phyloP scores from a whole-genome alignment of 2,113 vertebrate genomes.

The Halichoeres trimaculatus region DNA sequence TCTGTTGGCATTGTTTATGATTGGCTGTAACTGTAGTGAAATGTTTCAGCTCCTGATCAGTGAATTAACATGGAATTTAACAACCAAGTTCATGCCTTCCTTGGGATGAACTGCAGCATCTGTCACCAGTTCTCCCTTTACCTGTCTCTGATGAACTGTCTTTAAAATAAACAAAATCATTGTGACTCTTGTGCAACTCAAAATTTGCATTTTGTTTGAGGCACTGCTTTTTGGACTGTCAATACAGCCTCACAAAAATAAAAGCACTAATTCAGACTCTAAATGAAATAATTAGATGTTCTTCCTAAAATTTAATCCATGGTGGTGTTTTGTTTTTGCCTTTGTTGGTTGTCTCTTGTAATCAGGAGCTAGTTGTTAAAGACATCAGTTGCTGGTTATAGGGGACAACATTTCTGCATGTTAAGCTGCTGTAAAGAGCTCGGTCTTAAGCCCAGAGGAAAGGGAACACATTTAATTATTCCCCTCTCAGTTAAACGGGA shows the following conservation, averaged over 20 bases:
- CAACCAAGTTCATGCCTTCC: too few species aligned
- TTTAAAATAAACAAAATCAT: too few species aligned
- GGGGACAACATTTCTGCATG: constrained; percentile 11
- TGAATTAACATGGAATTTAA: too few species aligned
- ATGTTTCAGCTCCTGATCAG: too few species aligned
- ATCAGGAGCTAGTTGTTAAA: not conserved
- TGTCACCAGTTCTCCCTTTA: not conserved
- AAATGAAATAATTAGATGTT: too few species aligned
- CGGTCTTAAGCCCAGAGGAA: constrained; percentile 23
- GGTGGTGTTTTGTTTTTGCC: not conserved
- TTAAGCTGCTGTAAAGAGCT: constrained; percentile 31
- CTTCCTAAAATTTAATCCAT: not conserved
- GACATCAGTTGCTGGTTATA: not conserved
- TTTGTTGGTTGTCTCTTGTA: not conserved
- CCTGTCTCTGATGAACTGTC: too few species aligned
- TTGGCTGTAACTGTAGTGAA: not conserved
- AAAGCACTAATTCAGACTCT: not conserved
- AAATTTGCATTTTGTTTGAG: not conserved
- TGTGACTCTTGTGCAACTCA: not conserved
- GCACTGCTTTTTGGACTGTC: not conserved
- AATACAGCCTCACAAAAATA: not conserved
- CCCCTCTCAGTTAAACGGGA: constrained; percentile 47
- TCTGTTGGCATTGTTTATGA: not conserved
- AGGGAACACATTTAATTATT: constrained; percentile 64
- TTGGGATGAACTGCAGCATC: too few species aligned